Evolutionary conservation across 1,140 invertebrate species (phyloP).

Genomic region (Microplitis mediator): DNA sequence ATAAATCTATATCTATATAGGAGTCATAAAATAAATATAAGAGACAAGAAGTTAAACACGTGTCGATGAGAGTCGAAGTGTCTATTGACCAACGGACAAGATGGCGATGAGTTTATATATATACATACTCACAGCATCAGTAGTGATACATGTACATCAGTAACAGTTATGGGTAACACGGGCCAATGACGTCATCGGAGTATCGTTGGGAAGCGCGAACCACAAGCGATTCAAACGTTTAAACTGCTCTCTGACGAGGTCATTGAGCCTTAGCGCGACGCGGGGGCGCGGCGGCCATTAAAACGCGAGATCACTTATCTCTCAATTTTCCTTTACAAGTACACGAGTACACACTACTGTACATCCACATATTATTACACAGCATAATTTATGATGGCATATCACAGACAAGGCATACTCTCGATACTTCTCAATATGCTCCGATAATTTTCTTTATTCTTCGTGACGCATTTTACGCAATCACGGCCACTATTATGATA

Average conservation of each 20-base stretch:
- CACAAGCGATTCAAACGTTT: conserved; percentile 14
- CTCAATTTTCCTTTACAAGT: conserved; percentile 4
- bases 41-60: neutral
- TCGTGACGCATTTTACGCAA: too few species aligned
- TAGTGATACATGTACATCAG: too few species aligned
- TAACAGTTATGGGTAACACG: neutral
- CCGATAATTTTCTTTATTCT: too few species aligned
- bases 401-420: too few species aligned
- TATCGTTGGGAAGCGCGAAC: conserved; percentile 15
- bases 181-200: conserved; percentile 14
- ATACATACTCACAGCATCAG: neutral
- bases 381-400: too few species aligned
- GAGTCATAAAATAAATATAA: conserved; percentile 3
- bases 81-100: conserved; percentile 2
- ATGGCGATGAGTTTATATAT: conserved; percentile 9
- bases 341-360: neutral
- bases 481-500: too few species aligned
- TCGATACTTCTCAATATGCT: too few species aligned
- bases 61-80: neutral
- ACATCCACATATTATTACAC: too few species aligned
- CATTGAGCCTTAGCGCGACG: conserved; percentile 27
- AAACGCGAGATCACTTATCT: conserved; percentile 24
- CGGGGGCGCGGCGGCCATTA: conserved; percentile 31
- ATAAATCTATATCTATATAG: neutral
- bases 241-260: conserved; percentile 15